phyloP scores from a whole-genome alignment of 1,140 invertebrate species.

The honey bee (Apis mellifera) region DNA sequence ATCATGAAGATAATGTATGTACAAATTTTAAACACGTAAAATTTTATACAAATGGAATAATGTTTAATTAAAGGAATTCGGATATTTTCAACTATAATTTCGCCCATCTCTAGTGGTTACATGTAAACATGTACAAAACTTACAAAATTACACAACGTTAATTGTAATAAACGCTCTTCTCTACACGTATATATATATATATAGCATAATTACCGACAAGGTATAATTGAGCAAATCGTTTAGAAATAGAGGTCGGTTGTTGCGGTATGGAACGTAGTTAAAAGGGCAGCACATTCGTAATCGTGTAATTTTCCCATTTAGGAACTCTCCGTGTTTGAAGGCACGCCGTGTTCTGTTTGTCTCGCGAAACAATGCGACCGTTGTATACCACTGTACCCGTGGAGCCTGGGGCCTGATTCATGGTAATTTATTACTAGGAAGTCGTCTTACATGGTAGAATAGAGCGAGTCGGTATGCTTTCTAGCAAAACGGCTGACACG shows the following conservation, averaged over 20 bases:
- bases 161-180: not conserved
- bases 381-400: conserved; percentile 19
- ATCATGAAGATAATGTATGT: no score
- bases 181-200: no score
- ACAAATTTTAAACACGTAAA: no score
- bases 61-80: no score
- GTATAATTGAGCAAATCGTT: not conserved
- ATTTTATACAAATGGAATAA: no score
- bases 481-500: conserved; percentile 29
- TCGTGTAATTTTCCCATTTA: conserved; percentile 21
- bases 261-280: not conserved
- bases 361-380: conserved; percentile 51
- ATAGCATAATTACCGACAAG: not conserved
- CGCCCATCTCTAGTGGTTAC: not conserved
- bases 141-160: not conserved
- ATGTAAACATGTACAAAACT: not conserved
- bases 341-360: conserved; percentile 22
- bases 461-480: conserved; percentile 25
- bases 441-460: conserved; percentile 45
- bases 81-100: no score
- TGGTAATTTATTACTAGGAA: conserved; percentile 63
- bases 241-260: not conserved
- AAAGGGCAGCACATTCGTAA: not conserved
- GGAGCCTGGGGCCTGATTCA: conserved; percentile 44
- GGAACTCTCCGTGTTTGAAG: conserved; percentile 1